These are phyloP conservation scores for Andrena cerasifolii DNA, from an alignment of 1,140 invertebrate genomes.

Conservation along the genomic window DNA sequence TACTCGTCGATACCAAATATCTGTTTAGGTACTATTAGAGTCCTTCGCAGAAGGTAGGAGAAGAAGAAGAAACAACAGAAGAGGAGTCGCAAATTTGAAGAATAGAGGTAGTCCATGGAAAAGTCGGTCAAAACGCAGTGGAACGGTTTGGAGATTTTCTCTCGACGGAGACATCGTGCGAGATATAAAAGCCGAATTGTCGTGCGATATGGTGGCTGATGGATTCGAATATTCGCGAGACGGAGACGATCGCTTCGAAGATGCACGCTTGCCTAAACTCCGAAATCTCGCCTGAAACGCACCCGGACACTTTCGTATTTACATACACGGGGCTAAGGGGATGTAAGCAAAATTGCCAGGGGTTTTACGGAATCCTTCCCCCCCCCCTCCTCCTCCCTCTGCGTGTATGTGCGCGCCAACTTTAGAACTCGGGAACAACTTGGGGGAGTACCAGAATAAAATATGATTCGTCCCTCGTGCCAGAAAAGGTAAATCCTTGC, in stretches of 20 bases:
- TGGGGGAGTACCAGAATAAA: constrained; percentile 31
- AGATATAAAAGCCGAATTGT: background rate
- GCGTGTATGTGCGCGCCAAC: constrained; percentile 9
- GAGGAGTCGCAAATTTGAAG: too few relatives aligned
- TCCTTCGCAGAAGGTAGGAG: too few relatives aligned
- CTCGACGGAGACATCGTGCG: background rate
- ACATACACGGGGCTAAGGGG: constrained; percentile 10
- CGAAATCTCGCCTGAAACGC: constrained; percentile 3
- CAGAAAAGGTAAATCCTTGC: constrained; percentile 71
- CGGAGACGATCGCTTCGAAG: background rate
- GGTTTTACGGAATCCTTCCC: constrained; percentile 17
- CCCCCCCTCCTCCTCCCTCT: background rate
- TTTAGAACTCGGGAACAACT: constrained; percentile 44
- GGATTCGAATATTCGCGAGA: background rate
- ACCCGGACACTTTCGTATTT: constrained; percentile 2
- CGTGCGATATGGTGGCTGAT: background rate
- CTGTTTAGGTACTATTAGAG: too few relatives aligned
- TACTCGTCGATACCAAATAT: too few relatives aligned
- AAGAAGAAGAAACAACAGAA: too few relatives aligned
- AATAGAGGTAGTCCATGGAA: background rate
- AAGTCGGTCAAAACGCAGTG: background rate
- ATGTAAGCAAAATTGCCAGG: constrained; percentile 29
- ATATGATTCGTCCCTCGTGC: constrained; percentile 59
- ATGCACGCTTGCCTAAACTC: background rate
- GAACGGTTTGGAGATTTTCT: background rate